phyloP scores from a whole-genome alignment of 2,888 invertebrate genomes.

The Brachyptera risi region DNA sequence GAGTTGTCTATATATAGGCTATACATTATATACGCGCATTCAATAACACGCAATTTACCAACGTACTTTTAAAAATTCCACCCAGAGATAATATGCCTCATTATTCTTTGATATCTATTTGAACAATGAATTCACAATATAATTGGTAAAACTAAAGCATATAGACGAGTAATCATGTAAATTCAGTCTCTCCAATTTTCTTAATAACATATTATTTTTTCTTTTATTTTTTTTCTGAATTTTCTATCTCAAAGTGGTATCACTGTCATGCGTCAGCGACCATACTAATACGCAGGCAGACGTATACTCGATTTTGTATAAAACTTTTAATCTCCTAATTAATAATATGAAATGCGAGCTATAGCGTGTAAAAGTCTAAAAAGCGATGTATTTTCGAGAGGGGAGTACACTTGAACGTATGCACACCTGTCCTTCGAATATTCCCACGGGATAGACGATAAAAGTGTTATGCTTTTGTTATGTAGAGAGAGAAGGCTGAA shows the following conservation, averaged over 20 bases:
- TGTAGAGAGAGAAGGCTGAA: neutral
- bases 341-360: neutral
- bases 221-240: neutral
- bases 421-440: slow-evolving; percentile 3
- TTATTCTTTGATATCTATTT: too few species aligned
- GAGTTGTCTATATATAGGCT: too few species aligned
- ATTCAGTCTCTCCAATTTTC: too few species aligned
- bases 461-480: neutral
- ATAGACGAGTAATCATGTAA: too few species aligned
- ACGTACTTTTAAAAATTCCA: too few species aligned
- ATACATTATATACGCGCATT: too few species aligned
- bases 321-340: neutral
- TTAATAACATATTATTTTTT: too few species aligned
- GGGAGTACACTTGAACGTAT: neutral
- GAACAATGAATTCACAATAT: too few species aligned
- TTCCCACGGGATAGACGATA: slow-evolving; percentile 1
- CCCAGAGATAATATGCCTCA: too few species aligned
- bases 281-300: neutral
- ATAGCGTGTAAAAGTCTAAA: neutral
- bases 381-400: neutral
- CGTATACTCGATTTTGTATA: neutral
- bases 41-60: too few species aligned
- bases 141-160: too few species aligned
- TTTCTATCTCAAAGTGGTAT: neutral
- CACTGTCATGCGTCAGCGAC: slow-evolving; percentile 2